phyloP scores from a whole-genome alignment of 2,888 invertebrate genomes.

The Scaptodrosophila latifasciaeformis region DNA sequence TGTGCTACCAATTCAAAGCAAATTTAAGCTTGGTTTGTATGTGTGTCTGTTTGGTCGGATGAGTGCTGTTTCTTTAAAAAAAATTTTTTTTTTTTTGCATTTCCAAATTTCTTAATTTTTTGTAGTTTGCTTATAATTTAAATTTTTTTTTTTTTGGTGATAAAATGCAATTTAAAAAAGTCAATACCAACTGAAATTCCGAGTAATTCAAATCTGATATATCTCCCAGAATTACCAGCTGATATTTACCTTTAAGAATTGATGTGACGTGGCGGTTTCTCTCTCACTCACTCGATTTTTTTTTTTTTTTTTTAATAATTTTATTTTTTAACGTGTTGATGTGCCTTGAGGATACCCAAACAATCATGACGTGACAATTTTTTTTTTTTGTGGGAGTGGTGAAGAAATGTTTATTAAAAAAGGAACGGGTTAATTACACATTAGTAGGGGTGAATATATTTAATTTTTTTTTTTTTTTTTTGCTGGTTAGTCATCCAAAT shows the following conservation, averaged over 20 bases:
- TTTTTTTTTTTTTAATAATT: not conserved
- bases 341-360: constrained; percentile 1
- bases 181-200: constrained; percentile 92
- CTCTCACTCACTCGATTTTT: constrained; percentile 18
- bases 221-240: constrained; percentile 98
- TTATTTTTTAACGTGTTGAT: constrained; percentile 7
- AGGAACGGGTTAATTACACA: too few relatives aligned
- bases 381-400: not conserved
- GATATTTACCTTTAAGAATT: constrained; percentile 87
- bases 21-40: not conserved
- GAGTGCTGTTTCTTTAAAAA: not conserved
- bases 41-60: not conserved
- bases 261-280: constrained; percentile 41
- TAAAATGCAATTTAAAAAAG: constrained; percentile 73
- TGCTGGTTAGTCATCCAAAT: too few relatives aligned
- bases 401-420: not conserved
- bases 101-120: constrained; percentile 10
- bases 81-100: constrained; percentile 4
- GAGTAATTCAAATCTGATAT: constrained; percentile 78
- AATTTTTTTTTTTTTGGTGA: constrained; percentile 51
- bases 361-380: constrained; percentile 4
- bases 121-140: too few relatives aligned
- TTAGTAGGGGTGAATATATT: too few relatives aligned
- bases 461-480: too few relatives aligned
- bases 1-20: too few relatives aligned